phyloP scores from a whole-genome alignment of 2,113 vertebrate species.

The Ranitomeya imitator region DNA sequence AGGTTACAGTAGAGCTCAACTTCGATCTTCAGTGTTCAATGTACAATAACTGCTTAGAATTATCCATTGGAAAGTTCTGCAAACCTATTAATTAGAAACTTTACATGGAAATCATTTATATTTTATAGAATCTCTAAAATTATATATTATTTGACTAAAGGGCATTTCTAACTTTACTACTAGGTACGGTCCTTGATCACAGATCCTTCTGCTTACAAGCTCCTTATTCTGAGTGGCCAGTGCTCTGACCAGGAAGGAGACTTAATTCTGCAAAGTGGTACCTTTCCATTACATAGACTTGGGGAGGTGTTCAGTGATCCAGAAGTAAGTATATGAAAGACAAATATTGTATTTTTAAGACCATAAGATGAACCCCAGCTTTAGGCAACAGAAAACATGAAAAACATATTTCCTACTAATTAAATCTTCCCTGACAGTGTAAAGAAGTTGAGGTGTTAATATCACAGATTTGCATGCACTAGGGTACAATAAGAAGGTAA shows the following conservation, averaged over 20 bases:
- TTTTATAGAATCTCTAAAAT: neutral
- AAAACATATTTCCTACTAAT: too few species aligned
- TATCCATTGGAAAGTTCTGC: neutral
- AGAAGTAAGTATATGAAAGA: conserved; percentile 75
- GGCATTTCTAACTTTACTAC: conserved; percentile 21
- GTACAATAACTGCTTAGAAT: neutral
- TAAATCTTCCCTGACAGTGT: too few species aligned
- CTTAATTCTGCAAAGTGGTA: conserved; percentile 83
- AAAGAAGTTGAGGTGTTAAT: too few species aligned
- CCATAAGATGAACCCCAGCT: too few species aligned
- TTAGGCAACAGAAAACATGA: too few species aligned
- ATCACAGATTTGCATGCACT: too few species aligned
- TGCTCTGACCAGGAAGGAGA: conserved; percentile 87
- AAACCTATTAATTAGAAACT: neutral
- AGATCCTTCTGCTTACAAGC: conserved; percentile 82
- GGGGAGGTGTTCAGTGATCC: conserved; percentile 80
- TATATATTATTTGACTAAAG: conserved; percentile 4
- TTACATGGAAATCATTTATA: neutral
- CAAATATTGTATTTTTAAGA: neutral
- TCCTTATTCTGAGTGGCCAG: conserved; percentile 89
- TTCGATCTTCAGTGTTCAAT: neutral
- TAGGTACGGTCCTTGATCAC: conserved; percentile 86
- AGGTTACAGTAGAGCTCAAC: neutral
- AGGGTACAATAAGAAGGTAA: too few species aligned
- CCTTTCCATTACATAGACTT: conserved; percentile 84